Evolutionary conservation across 1,140 invertebrate genomes (phyloP), one percentile per base, ranked within the genome.

Genomic region (Palaemon carinicauda): DNA sequence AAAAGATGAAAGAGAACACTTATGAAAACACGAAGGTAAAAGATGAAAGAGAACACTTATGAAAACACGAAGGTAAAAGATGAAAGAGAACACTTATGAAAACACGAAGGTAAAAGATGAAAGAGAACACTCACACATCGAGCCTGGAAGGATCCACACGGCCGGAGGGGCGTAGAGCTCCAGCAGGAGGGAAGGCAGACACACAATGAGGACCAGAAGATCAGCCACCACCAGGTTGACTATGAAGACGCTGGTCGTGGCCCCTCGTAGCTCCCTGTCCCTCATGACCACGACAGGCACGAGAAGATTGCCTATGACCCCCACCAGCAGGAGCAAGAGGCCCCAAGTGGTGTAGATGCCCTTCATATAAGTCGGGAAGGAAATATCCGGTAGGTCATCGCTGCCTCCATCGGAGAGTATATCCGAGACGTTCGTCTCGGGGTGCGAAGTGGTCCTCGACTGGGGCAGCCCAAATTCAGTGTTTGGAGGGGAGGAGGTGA

Each of bases 151-250:
- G 41, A 87, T 53, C 85, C 85, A 89, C 9, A 89, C 69, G 7
- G 79, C 74, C 1, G 80, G 88, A 19, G 88, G 88, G 14, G 88
- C 85, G 53, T 82, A 87, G n/a, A 89, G 69, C 54, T 89, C 88
- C 14, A 77, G 95, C 65, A 98, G 93, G 0, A 97, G 98, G 3
- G 97, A 96, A 0, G 97, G 97, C 74, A 98, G 92, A 91, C 97
- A 98, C 92, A 98, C 97, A 10, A 97, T 94, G 90, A 98, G 95
- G 81, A 99, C 97, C 82, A 98, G 93, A 56, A 98, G 96, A 91
- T 98, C 97, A 79, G 97, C 97, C n/a, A 98, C 94, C 1, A 97
- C 97, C 89, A 99, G 93, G 92, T 98, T 99, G 90, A 97, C 96
- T 90, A 98, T 98, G 92, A 98, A 98, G 92, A 86, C 82, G 21